Conservation (phyloP, 2,888 invertebrate genomes). For the Cheilosia urbana region DNA sequence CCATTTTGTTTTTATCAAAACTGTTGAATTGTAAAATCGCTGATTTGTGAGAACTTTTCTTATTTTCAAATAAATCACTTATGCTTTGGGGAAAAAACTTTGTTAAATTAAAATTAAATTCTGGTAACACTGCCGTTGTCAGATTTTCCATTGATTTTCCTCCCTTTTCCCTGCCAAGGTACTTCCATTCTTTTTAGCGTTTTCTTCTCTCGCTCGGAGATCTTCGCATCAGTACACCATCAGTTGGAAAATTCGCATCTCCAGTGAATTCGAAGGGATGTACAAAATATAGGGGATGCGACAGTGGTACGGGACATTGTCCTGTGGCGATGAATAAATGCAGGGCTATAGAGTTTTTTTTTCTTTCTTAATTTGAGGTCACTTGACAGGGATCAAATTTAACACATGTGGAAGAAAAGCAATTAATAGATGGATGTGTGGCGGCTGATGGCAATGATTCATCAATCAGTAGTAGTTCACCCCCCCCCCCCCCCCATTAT, state of each 20-base stretch:
- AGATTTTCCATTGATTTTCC: background rate
- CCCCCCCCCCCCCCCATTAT: background rate
- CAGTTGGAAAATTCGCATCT: background rate
- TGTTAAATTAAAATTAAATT: background rate
- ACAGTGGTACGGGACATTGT: conserved; percentile 35
- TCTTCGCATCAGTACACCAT: background rate
- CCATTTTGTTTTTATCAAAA: background rate
- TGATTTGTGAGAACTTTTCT: background rate
- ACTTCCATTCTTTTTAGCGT: background rate
- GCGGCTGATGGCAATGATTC: conserved; percentile 1
- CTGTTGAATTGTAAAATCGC: no score
- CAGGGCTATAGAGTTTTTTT: background rate
- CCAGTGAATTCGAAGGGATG: background rate
- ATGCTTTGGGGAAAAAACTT: background rate
- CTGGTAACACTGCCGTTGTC: background rate
- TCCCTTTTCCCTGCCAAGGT: background rate
- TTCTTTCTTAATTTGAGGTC: conserved; percentile 3
- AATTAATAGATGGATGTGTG: conserved; percentile 50
- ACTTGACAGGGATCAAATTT: conserved; percentile 60
- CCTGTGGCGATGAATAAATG: background rate
- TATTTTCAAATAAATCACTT: background rate
- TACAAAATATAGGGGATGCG: background rate
- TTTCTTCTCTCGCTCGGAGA: background rate
- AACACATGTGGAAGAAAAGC: conserved; percentile 51
- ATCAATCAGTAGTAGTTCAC: conserved; percentile 5